Conservation (phyloP, 2,888 invertebrate genomes). For the Drosophila anomalata region DNA sequence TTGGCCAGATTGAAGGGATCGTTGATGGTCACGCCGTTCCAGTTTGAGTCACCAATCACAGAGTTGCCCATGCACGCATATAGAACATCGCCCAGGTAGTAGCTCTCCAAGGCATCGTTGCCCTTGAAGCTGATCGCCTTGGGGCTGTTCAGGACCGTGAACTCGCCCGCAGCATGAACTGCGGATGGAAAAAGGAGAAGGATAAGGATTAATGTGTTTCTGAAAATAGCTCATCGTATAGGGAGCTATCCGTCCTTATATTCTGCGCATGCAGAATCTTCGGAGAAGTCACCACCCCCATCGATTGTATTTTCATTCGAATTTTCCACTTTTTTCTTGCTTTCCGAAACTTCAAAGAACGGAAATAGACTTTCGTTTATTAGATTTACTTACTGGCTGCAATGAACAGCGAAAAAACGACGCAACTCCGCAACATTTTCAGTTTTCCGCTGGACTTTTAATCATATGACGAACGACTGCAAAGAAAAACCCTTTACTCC, state of each 20-base stretch:
- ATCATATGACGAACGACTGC: conserved; percentile 83
- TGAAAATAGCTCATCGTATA: background rate
- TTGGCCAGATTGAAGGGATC: conserved; percentile 91
- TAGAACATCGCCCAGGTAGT: conserved; percentile 89
- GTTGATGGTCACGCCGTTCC: conserved; percentile 88
- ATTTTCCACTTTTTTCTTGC: conserved; percentile 16
- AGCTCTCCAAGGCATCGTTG: conserved; percentile 85
- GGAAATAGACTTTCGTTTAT: background rate
- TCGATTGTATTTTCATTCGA: conserved; percentile 11
- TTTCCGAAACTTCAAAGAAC: background rate
- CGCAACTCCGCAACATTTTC: conserved; percentile 80
- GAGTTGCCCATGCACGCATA: conserved; percentile 90
- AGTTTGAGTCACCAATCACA: conserved; percentile 88
- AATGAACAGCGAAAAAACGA: conserved; percentile 79
- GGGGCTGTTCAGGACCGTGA: conserved; percentile 89
- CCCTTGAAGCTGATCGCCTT: conserved; percentile 89
- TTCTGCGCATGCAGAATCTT: conserved; percentile 58
- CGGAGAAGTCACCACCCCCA: conserved; percentile 27
- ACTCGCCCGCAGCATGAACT: conserved; percentile 85
- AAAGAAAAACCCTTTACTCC: conserved; percentile 57
- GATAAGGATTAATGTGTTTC: background rate
- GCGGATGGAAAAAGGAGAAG: background rate
- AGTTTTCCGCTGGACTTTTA: conserved; percentile 69
- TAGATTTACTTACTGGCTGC: conserved; percentile 81
- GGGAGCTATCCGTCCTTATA: conserved; percentile 7